Conservation (phyloP, 1,140 invertebrate genomes). For the Atta cephalotes region DNA sequence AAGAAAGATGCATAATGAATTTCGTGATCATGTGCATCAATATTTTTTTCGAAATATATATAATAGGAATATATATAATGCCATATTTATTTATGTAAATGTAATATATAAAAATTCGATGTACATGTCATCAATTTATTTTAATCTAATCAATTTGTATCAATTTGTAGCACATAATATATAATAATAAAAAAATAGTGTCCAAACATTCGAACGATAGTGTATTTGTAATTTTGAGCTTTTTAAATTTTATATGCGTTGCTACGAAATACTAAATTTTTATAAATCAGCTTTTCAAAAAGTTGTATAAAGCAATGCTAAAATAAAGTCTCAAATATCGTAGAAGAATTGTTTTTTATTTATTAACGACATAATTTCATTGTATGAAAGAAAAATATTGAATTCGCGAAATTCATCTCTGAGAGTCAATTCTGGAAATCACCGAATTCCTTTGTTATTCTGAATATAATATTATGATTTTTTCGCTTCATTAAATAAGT, state of each 20-base stretch:
- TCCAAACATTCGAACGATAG: too few species aligned
- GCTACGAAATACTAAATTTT: not conserved
- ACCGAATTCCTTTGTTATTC: not conserved
- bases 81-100: conserved; percentile 1
- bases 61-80: too few species aligned
- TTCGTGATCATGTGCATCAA: conserved; percentile 15
- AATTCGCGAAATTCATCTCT: not conserved
- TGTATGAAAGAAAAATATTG: not conserved
- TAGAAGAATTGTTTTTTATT: conserved; percentile 11
- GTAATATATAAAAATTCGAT: conserved; percentile 22
- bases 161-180: too few species aligned
- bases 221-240: too few species aligned
- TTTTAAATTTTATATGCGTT: not conserved
- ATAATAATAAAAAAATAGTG: too few species aligned
- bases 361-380: not conserved
- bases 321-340: conserved; percentile 35
- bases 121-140: not conserved
- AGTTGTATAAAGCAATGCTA: not conserved
- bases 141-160: not conserved
- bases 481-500: not conserved
- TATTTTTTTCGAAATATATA: conserved; percentile 9
- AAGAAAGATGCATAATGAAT: conserved; percentile 29
- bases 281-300: conserved; percentile 37
- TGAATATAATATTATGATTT: not conserved
- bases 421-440: not conserved